Evolutionary conservation across 2,113 vertebrate genomes (phyloP), one percentile per base, ranked within the genome.

Genomic region (Cnemophilus loriae): DNA sequence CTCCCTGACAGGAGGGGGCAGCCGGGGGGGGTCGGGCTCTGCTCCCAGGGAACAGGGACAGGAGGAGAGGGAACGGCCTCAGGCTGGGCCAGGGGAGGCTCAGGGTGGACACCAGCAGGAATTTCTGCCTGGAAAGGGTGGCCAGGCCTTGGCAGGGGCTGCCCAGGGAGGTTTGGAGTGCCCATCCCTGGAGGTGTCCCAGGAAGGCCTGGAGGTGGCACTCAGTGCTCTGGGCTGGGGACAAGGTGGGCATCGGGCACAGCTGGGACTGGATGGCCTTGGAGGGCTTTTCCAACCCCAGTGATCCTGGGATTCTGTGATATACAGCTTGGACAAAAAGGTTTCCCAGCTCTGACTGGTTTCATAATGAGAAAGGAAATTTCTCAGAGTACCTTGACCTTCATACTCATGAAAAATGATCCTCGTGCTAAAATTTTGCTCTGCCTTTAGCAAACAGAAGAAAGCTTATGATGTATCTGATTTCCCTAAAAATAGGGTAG

Each of bases 271-370:
- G 2, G 1, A 7, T 49, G 44, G 23, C 0, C 19, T 41, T 0
- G 28, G 9, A 56, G 30, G 13, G 12, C 10, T 49, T 65, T 10
- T 11, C 35, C 70, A 65, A 0, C 24, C 0, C 1, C 0, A 67
- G 0, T 4, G 0, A 7, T 14, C 2, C 21, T 35, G 42, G 16
- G 7, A 35, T 75, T 65, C 21, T 60, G 53, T 27, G 37, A 11
- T 24, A 11, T 2, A 33, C 12, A 42, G 14, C 22, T 35, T 49
- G n/a, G 50, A 49, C 28, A 89, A 5, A 63, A 61, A 64, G 22
- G 16, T 11, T 81, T 69, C 69, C 59, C 26, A 50, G 13, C 35
- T 81, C 57, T 68, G 20, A 32, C 17, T 22, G 19, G 7, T 71
- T 74, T 19, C 18, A 50, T 22, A 46, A 55, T 11, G 27, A 75